Conservation (phyloP, 2,113 vertebrate species). For the Numenius arquata region DNA sequence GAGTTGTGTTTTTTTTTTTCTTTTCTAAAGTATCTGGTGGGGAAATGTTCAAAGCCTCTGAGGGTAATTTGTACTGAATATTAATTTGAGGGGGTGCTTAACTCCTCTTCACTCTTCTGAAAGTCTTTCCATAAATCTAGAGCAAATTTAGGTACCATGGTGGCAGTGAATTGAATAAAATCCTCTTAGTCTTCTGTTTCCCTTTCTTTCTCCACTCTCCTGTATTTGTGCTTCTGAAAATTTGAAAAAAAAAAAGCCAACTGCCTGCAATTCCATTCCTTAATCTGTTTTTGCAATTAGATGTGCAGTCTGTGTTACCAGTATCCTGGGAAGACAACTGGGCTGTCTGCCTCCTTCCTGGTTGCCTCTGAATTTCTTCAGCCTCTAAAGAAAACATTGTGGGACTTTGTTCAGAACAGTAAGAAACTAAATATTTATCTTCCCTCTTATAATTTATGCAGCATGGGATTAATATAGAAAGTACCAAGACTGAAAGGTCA, state of each 20-base stretch:
- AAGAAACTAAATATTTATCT: constrained; percentile 69
- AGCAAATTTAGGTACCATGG: neutral
- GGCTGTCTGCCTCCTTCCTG: constrained; percentile 32
- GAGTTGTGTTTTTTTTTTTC: neutral
- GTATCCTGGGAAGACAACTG: constrained; percentile 28
- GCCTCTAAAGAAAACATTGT: constrained; percentile 45
- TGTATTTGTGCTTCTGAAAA: neutral
- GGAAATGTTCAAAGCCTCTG: neutral
- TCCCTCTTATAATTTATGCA: constrained; percentile 56
- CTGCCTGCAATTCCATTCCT: neutral
- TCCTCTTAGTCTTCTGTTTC: neutral
- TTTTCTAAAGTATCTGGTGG: neutral
- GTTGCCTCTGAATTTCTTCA: constrained; percentile 30
- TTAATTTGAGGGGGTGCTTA: neutral
- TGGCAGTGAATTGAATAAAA: neutral
- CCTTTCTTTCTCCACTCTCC: neutral
- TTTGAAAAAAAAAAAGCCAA: neutral
- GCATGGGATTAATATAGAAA: constrained; percentile 57
- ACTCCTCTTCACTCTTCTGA: neutral
- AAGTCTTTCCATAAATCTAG: neutral
- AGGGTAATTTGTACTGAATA: neutral
- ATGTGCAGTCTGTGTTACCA: neutral
- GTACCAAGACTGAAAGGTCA: constrained; percentile 50
- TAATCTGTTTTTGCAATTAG: constrained; percentile 36
- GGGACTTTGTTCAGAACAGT: constrained; percentile 43